Base-by-base conservation (phyloP, 2,113 vertebrate genomes). In the Nematolebias whitei region DNA sequence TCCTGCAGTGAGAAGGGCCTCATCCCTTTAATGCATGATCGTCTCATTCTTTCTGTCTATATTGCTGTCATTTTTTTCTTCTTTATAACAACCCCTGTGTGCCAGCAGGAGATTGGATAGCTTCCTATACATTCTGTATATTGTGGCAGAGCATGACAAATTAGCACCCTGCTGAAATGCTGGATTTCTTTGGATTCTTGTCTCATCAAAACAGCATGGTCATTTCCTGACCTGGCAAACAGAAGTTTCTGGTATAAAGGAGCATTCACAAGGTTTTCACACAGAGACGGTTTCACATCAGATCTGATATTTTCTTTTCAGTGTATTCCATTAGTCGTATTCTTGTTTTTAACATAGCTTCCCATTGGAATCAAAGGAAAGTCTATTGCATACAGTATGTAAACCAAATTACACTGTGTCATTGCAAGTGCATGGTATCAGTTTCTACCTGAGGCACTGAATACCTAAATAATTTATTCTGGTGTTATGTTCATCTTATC, bases 21-120 rank as follows among this genome's bases (percentile, higher is more conserved):
- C 86, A 84, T 85, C 83, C 87, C 82, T 78, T 88, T 83, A 90
- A 90, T 89, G 86, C 85, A 89, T 88, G 89, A 92, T 80, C 85
- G 74, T 86, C 78, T 76, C 80, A 70, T 88, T 88, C 87, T 79
- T 55, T 83, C 79, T 51, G 68, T 85, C 78, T 86, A 83, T 86
- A 90, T 88, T 84, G 78, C 68, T 73, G 59, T 73, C 71, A 71
- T 81, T 83, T 86, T 85, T 68, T 73, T 16, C n/a, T 48, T 51
- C 66, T 63, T 78, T 65, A 68, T 80, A 85, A 85, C 87, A 83
- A 90, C 80, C 87, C 85, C 78, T 57, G 56, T 79, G 80, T 75
- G 80, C 71, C 84, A 78, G 80, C 38, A 55, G 83, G 80, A 76
- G 86, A 69, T 61, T 69, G 70, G 69, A 85, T 38, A 38, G 76